These are phyloP conservation scores for Chrosomus eos DNA, from an alignment of 2,797 vertebrate genomes.

Conservation along the genomic window DNA sequence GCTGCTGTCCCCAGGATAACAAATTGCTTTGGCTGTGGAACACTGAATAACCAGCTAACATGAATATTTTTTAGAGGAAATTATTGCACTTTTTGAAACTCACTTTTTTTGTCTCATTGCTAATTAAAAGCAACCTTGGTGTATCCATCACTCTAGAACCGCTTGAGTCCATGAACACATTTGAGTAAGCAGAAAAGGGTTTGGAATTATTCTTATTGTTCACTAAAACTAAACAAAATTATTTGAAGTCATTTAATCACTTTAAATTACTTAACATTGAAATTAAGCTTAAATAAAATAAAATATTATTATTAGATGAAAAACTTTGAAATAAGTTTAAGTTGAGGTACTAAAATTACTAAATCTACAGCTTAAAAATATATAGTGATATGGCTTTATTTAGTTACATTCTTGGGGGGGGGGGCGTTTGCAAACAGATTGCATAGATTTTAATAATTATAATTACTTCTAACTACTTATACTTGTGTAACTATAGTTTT, in stretches of 20 bases:
- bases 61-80: constrained; percentile 2
- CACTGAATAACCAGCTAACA: constrained; percentile 33
- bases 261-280: not conserved
- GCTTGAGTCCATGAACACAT: not conserved
- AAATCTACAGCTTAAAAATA: not conserved
- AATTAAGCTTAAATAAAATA: not conserved
- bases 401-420: too few species aligned
- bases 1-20: constrained; percentile 33
- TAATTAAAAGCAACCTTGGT: not conserved
- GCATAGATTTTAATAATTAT: too few species aligned
- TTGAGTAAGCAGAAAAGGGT: not conserved
- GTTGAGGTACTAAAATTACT: not conserved
- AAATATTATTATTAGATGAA: not conserved
- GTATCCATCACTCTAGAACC: not conserved
- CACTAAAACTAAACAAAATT: not conserved
- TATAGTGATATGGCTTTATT: too few species aligned
- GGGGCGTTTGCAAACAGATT: too few species aligned
- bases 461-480: too few species aligned
- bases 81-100: not conserved
- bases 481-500: too few species aligned
- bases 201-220: not conserved
- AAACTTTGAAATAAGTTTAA: not conserved
- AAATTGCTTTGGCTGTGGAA: constrained; percentile 28
- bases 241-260: not conserved
- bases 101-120: not conserved